phyloP scores from a whole-genome alignment of 2,888 invertebrate species.

The Lycia hirtaria region DNA sequence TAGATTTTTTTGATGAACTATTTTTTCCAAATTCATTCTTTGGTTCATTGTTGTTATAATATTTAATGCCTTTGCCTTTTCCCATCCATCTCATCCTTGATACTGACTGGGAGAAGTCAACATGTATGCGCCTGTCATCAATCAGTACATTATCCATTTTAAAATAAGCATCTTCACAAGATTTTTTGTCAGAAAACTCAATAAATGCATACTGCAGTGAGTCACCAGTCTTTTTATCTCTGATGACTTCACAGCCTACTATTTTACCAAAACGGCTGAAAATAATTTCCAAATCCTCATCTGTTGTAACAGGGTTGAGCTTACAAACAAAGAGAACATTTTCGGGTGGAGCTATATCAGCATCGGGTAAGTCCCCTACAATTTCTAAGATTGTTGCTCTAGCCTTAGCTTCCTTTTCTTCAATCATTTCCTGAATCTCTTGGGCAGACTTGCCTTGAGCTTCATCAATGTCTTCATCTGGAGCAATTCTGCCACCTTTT shows the following conservation, averaged over 20 bases:
- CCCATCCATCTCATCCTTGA: slow-evolving; percentile 96
- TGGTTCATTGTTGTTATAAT: slow-evolving; percentile 69
- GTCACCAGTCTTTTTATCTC: slow-evolving; percentile 96
- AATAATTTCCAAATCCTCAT: slow-evolving; percentile 98
- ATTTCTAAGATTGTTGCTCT: slow-evolving; percentile 99
- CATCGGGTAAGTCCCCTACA: slow-evolving; percentile 98
- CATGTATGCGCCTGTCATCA: slow-evolving; percentile 99
- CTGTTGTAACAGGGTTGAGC: slow-evolving; percentile 98
- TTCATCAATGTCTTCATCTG: slow-evolving; percentile 97
- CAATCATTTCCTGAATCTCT: slow-evolving; percentile 94
- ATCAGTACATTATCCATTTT: slow-evolving; percentile 99
- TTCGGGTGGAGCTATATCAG: slow-evolving; percentile 98
- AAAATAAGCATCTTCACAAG: slow-evolving; percentile 99
- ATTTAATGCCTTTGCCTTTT: slow-evolving; percentile 92
- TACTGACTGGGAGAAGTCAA: slow-evolving; percentile 99
- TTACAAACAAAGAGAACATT: slow-evolving; percentile 99
- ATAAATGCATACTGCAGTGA: slow-evolving; percentile 99
- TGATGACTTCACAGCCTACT: slow-evolving; percentile 97
- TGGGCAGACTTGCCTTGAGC: slow-evolving; percentile 92
- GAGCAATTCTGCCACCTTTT: slow-evolving; percentile 94
- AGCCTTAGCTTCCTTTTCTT: slow-evolving; percentile 97
- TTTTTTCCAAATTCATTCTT: slow-evolving; percentile 16
- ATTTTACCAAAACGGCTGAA: slow-evolving; percentile 98
- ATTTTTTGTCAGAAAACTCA: slow-evolving; percentile 96
- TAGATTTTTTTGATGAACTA: slow-evolving; percentile 3